These are phyloP conservation scores for Reinhardtius hippoglossoides DNA, from an alignment of 2,113 vertebrate species.

Conservation along the genomic window DNA sequence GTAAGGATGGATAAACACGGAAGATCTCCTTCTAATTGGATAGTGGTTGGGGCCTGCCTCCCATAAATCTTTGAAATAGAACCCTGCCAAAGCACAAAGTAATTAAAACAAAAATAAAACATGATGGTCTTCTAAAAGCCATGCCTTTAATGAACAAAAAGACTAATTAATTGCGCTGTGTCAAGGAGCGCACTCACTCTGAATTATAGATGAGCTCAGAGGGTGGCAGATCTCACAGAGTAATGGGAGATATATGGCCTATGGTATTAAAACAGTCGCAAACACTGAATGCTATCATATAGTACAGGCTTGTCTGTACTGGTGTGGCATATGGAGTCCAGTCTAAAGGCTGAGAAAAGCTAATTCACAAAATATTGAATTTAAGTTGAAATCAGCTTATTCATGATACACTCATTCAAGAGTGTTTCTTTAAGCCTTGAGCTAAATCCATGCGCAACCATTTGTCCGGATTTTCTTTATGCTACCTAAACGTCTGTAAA, in stretches of 20 bases:
- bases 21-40: conserved; percentile 60
- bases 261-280: background rate
- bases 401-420: background rate
- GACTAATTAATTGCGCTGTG: conserved; percentile 78
- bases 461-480: background rate
- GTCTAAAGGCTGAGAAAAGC: background rate
- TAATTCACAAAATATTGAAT: background rate
- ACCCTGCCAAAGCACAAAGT: conserved; percentile 63
- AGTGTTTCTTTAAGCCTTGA: background rate
- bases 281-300: background rate
- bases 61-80: conserved; percentile 60
- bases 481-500: background rate
- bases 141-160: conserved; percentile 78
- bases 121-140: conserved; percentile 73
- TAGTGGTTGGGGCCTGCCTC: conserved; percentile 28
- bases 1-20: conserved; percentile 42
- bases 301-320: background rate
- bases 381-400: background rate
- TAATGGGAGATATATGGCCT: conserved; percentile 51
- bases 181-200: conserved; percentile 65
- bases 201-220: conserved; percentile 76
- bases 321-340: background rate
- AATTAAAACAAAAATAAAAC: conserved; percentile 80
- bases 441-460: background rate
- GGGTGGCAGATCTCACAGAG: conserved; percentile 37